phyloP scores from a whole-genome alignment of 2,888 invertebrate species.

The Molanna angustata region DNA sequence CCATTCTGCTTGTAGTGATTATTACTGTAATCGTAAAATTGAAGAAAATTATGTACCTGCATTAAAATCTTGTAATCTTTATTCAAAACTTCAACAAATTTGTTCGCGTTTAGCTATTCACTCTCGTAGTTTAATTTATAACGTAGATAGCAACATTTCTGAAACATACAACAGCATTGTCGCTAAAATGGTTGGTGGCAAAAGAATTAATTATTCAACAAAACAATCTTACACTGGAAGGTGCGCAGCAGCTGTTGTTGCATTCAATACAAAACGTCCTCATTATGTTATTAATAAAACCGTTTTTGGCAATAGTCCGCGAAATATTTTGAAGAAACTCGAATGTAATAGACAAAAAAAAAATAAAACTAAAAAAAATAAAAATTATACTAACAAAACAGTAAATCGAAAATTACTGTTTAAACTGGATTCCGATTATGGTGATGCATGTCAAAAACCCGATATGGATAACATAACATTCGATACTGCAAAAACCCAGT shows the following conservation, averaged over 20 bases:
- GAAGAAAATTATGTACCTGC: not conserved
- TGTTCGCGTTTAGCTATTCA: not conserved
- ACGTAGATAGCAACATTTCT: not conserved
- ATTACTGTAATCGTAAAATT: not conserved
- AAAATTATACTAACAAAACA: not conserved
- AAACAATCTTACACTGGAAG: not conserved
- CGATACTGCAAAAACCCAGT: not conserved
- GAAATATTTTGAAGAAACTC: not conserved
- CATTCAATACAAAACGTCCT: not conserved
- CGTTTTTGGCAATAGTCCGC: not conserved
- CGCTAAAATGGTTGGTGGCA: not conserved
- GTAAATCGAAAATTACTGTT: not conserved
- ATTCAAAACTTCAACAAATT: not conserved
- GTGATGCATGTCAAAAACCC: not conserved
- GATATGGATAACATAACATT: not conserved
- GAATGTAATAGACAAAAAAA: not conserved
- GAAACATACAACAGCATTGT: not conserved
- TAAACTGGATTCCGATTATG: not conserved
- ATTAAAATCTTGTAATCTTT: not conserved
- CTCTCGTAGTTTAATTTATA: not conserved
- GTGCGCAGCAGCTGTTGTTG: not conserved
- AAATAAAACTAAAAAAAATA: not conserved
- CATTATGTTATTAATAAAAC: not conserved
- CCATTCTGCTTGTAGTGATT: not conserved
- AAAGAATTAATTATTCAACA: not conserved